Evolutionary conservation across 2,113 vertebrate species (phyloP), one percentile per base, ranked within the genome.

Genomic region (Syrrhaptes paradoxus): DNA sequence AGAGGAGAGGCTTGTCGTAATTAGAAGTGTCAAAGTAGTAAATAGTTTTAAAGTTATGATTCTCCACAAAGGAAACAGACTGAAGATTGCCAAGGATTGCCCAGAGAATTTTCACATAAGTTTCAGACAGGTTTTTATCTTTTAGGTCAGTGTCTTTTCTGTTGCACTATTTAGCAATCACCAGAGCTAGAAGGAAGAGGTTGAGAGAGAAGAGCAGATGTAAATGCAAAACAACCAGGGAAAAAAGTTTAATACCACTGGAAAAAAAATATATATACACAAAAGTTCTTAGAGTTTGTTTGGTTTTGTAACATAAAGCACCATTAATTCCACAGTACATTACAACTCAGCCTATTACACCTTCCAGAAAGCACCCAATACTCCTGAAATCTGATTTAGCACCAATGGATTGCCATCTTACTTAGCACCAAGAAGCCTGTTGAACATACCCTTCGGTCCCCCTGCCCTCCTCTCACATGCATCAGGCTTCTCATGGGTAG

Each of bases 171-270:
- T 66, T 1, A 3, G 28, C 0, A 2, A 65, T 48, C 87, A 84
- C 3, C 52, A 68, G 31, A 54, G 34, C 45, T 76, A 73, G 26
- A 55, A 72, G 43, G 48, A 76, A 63, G 22, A 70, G 52, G 13
- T 2, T 82, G 36, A 32, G 46, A 96, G 17, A 43, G 6, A 94
- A 94, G 84, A 80, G 17, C 70, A 92, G 11, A 81, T 88, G 55
- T 74, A 97, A 94, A 83, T 97, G 94, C 95, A 97, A 96, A 96
- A 97, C 84, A 96, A 97, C 36, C 67, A 95, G 70, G 29, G 45
- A 90, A 95, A 94, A 96, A 95, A 49, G 90, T 97, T 97, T 97
- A 97, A 97, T 97, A 95, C 31, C 66, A 94, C 54, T 89, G 91
- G 17, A 85, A 95, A 93, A 82, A 81, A 90, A 0, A 51, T 36